Conservation (phyloP, 30 jellyfish, hydroid and myxozoan genomes). For the Rhopilema esculentum region DNA sequence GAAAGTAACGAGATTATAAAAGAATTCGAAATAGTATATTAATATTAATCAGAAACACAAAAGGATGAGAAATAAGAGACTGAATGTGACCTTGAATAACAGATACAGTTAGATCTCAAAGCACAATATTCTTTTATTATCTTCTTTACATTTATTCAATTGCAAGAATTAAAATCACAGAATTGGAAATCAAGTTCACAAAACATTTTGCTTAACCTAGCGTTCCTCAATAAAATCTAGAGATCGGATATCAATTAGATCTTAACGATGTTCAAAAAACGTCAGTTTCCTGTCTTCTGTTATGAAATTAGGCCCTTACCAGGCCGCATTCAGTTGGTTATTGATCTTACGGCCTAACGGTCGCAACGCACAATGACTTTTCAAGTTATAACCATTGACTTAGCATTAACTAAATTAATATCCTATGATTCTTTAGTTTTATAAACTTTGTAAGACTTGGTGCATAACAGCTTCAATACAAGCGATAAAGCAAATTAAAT, state of each 20-base stretch:
- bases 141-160: background rate
- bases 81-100: background rate
- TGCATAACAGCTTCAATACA: background rate
- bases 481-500: background rate
- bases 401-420: background rate
- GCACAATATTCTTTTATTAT: background rate
- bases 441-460: background rate
- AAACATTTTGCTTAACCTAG: background rate
- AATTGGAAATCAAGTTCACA: background rate
- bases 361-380: slow-evolving; percentile 1
- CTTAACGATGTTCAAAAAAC: background rate
- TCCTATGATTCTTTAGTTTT: background rate
- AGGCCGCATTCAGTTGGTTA: background rate
- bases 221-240: background rate
- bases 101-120: background rate
- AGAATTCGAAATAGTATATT: background rate
- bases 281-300: background rate
- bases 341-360: slow-evolving; percentile 9
- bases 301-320: background rate
- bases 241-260: background rate
- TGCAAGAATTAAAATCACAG: background rate
- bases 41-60: background rate
- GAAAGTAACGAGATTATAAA: background rate
- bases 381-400: slow-evolving; percentile 8
- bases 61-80: background rate